A percentile compares a stretch with the other conserved stretches of the same genome.
These are phyloP conservation scores for Phyto melanocephala DNA, from an alignment of 2,888 invertebrate species.

Conservation along the genomic window DNA sequence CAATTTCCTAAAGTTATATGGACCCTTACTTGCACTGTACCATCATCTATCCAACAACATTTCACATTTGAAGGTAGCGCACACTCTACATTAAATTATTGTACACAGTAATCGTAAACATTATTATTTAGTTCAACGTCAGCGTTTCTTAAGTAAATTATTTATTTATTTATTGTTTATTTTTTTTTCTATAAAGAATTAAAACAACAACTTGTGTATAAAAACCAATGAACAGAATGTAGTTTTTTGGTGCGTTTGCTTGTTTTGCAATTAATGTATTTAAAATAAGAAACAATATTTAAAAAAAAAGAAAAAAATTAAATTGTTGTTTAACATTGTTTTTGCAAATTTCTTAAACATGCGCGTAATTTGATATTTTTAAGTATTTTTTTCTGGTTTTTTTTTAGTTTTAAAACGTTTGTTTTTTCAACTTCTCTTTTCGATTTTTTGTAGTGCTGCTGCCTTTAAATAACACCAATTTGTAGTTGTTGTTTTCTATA, in stretches of 20 bases:
- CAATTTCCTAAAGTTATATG: no score
- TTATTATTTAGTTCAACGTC: slow-evolving; percentile 46
- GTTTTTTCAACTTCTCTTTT: slow-evolving; percentile 22
- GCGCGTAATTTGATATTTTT: slow-evolving; percentile 65
- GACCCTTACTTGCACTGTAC: no score
- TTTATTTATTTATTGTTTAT: neutral
- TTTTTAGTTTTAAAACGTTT: neutral
- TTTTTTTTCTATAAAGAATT: slow-evolving; percentile 5
- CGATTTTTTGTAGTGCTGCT: neutral
- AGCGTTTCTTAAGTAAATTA: slow-evolving; percentile 30
- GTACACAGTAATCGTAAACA: slow-evolving; percentile 24
- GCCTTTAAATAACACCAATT: slow-evolving; percentile 2
- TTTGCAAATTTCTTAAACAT: slow-evolving; percentile 63
- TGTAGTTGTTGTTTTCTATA: slow-evolving; percentile 6
- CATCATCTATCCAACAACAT: neutral
- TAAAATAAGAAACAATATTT: slow-evolving; percentile 9
- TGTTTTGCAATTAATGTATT: slow-evolving; percentile 56
- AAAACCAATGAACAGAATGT: slow-evolving; percentile 44
- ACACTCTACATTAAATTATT: neutral
- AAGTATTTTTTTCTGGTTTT: slow-evolving; percentile 14
- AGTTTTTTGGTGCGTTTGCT: slow-evolving; percentile 53
- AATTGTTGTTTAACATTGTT: slow-evolving; percentile 62
- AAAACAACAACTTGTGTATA: slow-evolving; percentile 26
- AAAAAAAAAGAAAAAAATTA: neutral
- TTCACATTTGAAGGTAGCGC: neutral